Conservation (phyloP, 1,140 invertebrate species). For the Zophobas atratus region DNA sequence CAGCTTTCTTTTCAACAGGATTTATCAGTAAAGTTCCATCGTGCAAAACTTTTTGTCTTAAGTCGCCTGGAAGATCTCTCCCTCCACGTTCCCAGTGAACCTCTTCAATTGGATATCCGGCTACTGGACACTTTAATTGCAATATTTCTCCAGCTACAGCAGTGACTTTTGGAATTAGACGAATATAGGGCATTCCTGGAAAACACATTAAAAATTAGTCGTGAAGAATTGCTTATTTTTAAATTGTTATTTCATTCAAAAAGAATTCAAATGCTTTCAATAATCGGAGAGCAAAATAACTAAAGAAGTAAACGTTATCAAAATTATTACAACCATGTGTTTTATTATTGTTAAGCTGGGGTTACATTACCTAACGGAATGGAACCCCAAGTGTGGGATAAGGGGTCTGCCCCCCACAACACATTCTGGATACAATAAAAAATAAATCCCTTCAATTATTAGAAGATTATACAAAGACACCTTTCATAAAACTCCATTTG, state of each 20-base stretch:
- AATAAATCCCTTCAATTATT: too few species aligned
- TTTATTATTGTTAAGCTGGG: too few species aligned
- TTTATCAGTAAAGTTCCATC: slow-evolving; percentile 83
- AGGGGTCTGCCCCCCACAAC: too few species aligned
- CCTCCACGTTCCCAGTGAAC: slow-evolving; percentile 87
- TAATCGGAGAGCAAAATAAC: neutral
- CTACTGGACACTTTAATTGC: slow-evolving; percentile 87
- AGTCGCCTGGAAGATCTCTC: slow-evolving; percentile 84
- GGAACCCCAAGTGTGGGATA: too few species aligned
- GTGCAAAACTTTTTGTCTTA: slow-evolving; percentile 82
- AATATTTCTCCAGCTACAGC: slow-evolving; percentile 87
- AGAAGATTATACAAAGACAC: too few species aligned
- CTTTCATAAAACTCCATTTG: too few species aligned
- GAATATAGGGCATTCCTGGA: slow-evolving; percentile 86
- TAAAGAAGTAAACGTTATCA: too few species aligned
- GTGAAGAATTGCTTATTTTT: neutral
- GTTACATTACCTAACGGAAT: too few species aligned
- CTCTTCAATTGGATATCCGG: slow-evolving; percentile 87
- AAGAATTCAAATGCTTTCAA: neutral
- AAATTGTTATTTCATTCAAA: neutral
- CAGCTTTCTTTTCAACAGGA: slow-evolving; percentile 81
- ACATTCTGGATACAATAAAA: too few species aligned
- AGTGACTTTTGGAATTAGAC: slow-evolving; percentile 87
- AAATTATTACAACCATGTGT: too few species aligned
- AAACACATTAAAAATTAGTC: slow-evolving; percentile 8